A percentile compares a stretch with the other conserved stretches of the same genome.
These are phyloP conservation scores for Delia radicum DNA, from an alignment of 1,140 invertebrate genomes.

Conservation along the genomic window DNA sequence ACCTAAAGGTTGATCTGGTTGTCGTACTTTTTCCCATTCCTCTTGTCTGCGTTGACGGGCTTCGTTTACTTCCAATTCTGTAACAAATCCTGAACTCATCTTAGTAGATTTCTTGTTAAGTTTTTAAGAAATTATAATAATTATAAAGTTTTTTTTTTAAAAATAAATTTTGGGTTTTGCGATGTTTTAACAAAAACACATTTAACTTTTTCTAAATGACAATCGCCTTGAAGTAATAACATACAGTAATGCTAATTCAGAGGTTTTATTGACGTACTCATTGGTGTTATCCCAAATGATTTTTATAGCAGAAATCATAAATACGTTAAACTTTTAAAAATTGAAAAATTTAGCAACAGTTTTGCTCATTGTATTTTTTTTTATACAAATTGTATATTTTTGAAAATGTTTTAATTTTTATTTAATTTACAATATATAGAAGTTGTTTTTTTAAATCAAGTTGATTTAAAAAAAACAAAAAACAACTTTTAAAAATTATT, in stretches of 20 bases:
- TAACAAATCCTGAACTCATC: conserved; percentile 88
- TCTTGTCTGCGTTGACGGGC: conserved; percentile 77
- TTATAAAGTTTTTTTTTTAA: neutral
- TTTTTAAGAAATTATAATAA: neutral
- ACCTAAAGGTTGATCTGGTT: conserved; percentile 86
- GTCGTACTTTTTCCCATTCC: conserved; percentile 92
- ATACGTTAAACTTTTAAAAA: too few relatives aligned
- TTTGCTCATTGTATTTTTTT: too few relatives aligned
- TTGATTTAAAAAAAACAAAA: too few relatives aligned
- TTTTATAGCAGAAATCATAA: too few relatives aligned
- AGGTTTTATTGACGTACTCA: neutral
- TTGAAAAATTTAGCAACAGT: too few relatives aligned
- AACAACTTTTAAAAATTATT: too few relatives aligned
- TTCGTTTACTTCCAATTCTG: conserved; percentile 82
- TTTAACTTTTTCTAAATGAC: neutral
- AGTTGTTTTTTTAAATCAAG: too few relatives aligned
- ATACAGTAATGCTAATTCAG: neutral
- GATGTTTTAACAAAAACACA: conserved; percentile 5
- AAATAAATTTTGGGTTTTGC: too few relatives aligned
- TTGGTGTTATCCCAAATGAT: too few relatives aligned
- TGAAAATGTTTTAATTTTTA: too few relatives aligned
- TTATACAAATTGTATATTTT: too few relatives aligned
- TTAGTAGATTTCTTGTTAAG: neutral
- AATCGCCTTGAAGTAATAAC: neutral
- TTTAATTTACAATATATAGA: too few relatives aligned